Evolutionary conservation across 2,797 vertebrate species (phyloP).

Genomic region (Limnodromus scolopaceus): DNA sequence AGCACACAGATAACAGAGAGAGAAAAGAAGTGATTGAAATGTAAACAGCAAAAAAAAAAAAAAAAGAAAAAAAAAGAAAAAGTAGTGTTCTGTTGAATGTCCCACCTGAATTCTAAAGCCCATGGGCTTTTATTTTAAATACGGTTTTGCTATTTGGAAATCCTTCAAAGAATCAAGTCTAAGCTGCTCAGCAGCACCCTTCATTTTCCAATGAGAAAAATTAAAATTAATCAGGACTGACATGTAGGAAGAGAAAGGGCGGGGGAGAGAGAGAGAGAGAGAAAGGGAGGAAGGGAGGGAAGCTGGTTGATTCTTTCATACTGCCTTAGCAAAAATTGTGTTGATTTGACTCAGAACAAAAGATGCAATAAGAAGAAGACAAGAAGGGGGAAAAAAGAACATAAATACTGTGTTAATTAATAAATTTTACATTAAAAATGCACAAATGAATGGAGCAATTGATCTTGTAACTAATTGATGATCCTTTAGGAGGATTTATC

Average conservation of each 20-base stretch:
- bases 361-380: background rate
- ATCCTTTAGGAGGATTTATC: background rate
- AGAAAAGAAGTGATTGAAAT: background rate
- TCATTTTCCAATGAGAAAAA: background rate
- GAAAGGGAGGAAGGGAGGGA: background rate
- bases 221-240: background rate
- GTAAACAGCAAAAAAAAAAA: background rate
- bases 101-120: background rate
- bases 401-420: background rate
- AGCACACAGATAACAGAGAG: background rate
- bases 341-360: background rate
- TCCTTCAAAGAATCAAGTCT: background rate
- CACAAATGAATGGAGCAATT: background rate
- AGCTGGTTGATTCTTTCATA: background rate
- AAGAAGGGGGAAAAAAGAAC: background rate
- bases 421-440: background rate
- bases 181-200: background rate
- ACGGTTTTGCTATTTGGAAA: background rate
- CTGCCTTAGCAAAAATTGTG: background rate
- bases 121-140: background rate
- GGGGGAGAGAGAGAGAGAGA: rapidly evolving
- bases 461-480: background rate
- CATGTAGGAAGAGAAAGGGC: background rate
- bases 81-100: background rate
- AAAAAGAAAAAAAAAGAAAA: background rate